phyloP scores from a whole-genome alignment of 2,888 invertebrate species.

The Agrypnus murinus region DNA sequence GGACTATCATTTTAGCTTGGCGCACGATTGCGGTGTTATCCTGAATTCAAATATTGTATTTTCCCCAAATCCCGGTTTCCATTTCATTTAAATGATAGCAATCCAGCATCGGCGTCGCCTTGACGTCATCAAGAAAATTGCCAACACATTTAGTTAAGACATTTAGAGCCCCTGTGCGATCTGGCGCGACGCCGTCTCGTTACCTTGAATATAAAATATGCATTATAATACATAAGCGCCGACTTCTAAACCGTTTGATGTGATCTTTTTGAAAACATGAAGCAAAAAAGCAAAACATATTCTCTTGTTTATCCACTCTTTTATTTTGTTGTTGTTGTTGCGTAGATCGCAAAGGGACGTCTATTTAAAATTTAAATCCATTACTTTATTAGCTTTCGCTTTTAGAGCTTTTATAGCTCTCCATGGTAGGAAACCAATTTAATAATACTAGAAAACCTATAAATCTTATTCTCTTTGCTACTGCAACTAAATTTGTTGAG shows the following conservation, averaged over 20 bases:
- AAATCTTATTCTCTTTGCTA: background rate
- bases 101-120: conserved; percentile 56
- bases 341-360: background rate
- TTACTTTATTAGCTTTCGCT: conserved; percentile 2
- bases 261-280: background rate
- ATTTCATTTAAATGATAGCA: conserved; percentile 60
- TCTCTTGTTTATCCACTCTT: conserved; percentile 4
- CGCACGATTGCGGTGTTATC: conserved; percentile 45
- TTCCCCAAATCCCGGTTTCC: conserved; percentile 59
- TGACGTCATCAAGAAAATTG: conserved; percentile 59
- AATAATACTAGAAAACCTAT: background rate
- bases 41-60: conserved; percentile 51
- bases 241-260: conserved; percentile 19
- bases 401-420: conserved; percentile 1
- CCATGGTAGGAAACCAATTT: background rate
- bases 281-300: conserved; percentile 4
- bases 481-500: background rate
- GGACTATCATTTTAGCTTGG: conserved; percentile 51
- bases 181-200: conserved; percentile 43
- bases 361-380: conserved; percentile 20
- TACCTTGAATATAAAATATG: conserved; percentile 59
- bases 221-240: conserved; percentile 45
- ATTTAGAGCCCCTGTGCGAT: conserved; percentile 47
- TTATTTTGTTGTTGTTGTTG: background rate
- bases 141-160: conserved; percentile 56